Base-by-base conservation (phyloP, 2,888 invertebrate species). In the Rhopalosiphum nymphaeae region DNA sequence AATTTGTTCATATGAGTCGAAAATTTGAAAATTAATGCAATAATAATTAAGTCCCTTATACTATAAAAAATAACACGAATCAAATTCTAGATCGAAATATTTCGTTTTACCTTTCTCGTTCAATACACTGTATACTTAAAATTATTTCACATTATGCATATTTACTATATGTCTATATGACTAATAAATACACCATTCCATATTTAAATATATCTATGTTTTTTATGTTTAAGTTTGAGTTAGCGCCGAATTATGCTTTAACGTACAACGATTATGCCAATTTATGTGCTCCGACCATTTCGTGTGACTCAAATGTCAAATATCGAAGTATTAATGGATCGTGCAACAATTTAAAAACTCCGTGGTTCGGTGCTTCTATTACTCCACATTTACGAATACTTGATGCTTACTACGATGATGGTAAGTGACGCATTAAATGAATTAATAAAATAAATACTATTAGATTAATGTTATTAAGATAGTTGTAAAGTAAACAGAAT, bases 321-420 rank as follows among this genome's bases (percentile, higher is more conserved):
- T 99, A 98, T 96, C 96, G 98, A 78, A 97, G 98, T 0, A 97
- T 98, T 95, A 99, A 99, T 96, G 99, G 99, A 0, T 97, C 98
- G 1, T 99, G 99, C 96, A 99, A 99, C 96, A 99, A 99, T 96
- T 96, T 98, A 89, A 96, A 97, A 94, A 97, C 98, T 95, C 98
- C 99, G 0, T 97, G 97, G 25, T 97, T 98, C 97, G 99, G 99
- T 29, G 96, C 97, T 91, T 97, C 98, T 0, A 97, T 97, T 95
- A 97, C 97, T 0, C 97, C 97, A 89, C 94, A 95, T 26, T 87
- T 95, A 49, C 90, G 95, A 61, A 44, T 95, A 29, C 56, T 95
- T 85, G 94, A 94, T 36, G 94, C 95, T 49, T 89, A 61, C 26
- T 95, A 95, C 36, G 86, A 36, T 16, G 95, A 95, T 94, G 95